Percentiles rank a stretch among this genome's conserved stretches.
Conservation (phyloP, 2,113 vertebrate genomes). For the Ctenodactylus gundi region DNA sequence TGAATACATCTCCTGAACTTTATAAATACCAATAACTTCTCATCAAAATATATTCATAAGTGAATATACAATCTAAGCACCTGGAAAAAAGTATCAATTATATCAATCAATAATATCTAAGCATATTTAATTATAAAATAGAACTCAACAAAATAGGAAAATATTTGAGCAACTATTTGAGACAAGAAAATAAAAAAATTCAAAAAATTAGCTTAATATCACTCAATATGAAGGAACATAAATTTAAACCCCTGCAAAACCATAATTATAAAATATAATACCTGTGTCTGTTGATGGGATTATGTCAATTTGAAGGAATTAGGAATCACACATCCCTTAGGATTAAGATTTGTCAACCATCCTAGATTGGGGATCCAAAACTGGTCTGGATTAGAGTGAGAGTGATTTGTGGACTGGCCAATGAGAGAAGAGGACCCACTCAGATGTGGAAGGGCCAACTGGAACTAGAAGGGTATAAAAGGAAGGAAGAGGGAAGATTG, state of each 20-base stretch:
- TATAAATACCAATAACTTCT: constrained; percentile 6
- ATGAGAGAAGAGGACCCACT: too few species aligned
- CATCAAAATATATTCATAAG: neutral
- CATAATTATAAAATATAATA: too few species aligned
- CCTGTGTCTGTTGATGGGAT: too few species aligned
- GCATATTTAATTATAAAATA: neutral
- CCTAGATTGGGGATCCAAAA: too few species aligned
- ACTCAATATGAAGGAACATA: neutral
- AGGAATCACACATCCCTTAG: too few species aligned
- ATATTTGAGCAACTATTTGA: neutral
- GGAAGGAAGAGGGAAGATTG: too few species aligned
- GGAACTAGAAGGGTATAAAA: too few species aligned
- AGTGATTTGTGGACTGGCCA: too few species aligned
- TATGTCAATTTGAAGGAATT: too few species aligned
- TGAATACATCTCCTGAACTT: neutral
- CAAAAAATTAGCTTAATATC: neutral
- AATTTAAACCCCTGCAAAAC: neutral
- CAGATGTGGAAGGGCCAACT: too few species aligned
- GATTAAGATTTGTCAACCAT: too few species aligned
- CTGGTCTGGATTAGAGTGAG: too few species aligned
- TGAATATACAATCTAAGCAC: neutral
- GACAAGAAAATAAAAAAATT: neutral
- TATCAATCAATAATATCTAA: neutral
- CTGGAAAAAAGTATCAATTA: neutral
- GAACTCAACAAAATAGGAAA: neutral